phyloP scores from a whole-genome alignment of 1,140 invertebrate genomes.

The Heliothis virescens region DNA sequence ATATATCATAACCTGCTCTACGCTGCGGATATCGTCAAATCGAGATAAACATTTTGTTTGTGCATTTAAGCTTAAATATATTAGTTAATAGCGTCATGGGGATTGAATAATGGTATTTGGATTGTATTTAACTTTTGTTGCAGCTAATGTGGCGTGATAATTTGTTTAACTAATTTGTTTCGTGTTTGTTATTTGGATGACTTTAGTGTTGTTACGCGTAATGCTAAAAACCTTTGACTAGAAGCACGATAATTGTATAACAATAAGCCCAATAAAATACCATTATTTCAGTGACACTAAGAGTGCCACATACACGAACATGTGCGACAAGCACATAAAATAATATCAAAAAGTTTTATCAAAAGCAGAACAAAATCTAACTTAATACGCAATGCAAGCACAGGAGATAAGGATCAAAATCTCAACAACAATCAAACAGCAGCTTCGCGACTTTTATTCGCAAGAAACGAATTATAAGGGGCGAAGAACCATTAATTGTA shows the following conservation, averaged over 20 bases:
- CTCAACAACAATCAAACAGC: conserved; percentile 10
- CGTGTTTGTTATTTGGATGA: no score
- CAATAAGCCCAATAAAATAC: no score
- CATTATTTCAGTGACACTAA: no score
- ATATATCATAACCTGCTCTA: conserved; percentile 1
- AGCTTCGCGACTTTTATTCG: conserved; percentile 49
- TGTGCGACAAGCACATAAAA: no score
- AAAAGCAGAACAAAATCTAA: not conserved
- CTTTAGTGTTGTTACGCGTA: no score
- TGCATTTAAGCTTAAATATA: conserved; percentile 14
- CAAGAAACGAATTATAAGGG: conserved; percentile 51
- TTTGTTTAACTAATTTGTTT: no score
- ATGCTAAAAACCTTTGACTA: no score
- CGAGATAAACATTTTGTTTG: conserved; percentile 17
- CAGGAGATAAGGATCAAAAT: not conserved
- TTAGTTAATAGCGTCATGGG: not conserved
- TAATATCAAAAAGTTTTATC: not conserved
- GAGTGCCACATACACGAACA: no score
- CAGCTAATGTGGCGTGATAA: not conserved
- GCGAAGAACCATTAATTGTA: conserved; percentile 49
- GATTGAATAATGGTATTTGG: not conserved
- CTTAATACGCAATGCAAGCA: not conserved
- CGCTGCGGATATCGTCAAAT: not conserved
- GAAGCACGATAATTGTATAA: no score
- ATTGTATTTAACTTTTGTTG: not conserved